Base-by-base conservation (phyloP, 2,797 vertebrate species). In the Aeoliscus strigatus region DNA sequence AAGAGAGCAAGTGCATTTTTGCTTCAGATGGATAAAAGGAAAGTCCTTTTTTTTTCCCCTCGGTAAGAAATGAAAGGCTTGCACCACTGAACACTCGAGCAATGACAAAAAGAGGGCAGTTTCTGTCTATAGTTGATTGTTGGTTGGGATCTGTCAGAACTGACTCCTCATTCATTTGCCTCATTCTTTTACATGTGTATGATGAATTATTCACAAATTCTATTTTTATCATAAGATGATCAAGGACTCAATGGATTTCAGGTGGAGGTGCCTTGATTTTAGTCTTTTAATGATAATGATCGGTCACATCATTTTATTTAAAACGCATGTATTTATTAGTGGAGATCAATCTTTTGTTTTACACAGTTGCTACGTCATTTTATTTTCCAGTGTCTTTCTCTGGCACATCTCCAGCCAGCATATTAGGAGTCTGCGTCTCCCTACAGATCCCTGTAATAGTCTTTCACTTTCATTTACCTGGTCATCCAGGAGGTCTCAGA, bases 401-500 rank as follows among this genome's bases (percentile, higher is more conserved):
- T 25, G 8, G 14, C 43, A 32, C 43, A 42, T 14, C 31, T 60
- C 26, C 8, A 42, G 40, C 34, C 30, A 28, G 8, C 8, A 51
- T 51, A 70, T 77, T 66, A 72, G 43, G 27, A 52, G 43, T 58
- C 48, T 28, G 25, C 35, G 33, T 57, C 60, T 57, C 41, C 42
- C 44, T 53, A 34, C 55, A 60, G 57, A 70, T 54, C 45, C n/a
- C 25, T 11, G 18, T 55, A 62, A 73, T 56, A 53, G 59, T 45
- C 57, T 73, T 72, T 71, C 49, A 39, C 44, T 62, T 68, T 39
- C 35, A 60, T 73, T 75, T 66, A 70, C 37, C 26, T 9, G 17
- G 27, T 32, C 16, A 38, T 41, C 48, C 51, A 51, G 38, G 41
- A 47, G 62, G 40, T 47, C 28, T 63, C 47, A 57, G 49, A 54